A percentile compares a stretch with the other conserved stretches of the same genome.
phyloP scores from a whole-genome alignment of 1,140 invertebrate species.

The Thaumatotibia leucotreta region DNA sequence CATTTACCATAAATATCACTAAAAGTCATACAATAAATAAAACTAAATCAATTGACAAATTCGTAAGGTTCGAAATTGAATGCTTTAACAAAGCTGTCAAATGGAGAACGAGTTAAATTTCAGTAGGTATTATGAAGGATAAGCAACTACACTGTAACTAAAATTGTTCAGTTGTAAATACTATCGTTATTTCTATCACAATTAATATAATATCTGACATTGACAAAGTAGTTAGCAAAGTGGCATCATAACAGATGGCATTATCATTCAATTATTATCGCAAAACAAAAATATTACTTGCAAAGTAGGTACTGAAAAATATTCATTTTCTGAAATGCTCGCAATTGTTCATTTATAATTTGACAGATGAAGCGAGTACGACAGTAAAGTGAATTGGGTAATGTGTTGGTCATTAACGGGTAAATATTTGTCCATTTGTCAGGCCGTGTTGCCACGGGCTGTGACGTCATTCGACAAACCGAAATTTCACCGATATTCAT shows the following conservation, averaged over 20 bases:
- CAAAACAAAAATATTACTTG: neutral
- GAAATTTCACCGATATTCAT: neutral
- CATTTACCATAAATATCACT: no score
- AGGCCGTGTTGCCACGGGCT: slow-evolving; percentile 20
- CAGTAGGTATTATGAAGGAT: no score
- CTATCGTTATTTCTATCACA: no score
- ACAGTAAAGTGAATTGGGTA: slow-evolving; percentile 24
- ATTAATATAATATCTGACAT: no score
- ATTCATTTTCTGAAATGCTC: neutral
- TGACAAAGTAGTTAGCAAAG: no score
- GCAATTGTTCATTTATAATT: neutral
- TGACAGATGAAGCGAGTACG: slow-evolving; percentile 11
- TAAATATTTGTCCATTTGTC: slow-evolving; percentile 52
- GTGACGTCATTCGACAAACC: slow-evolving; percentile 1
- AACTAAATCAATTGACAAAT: no score
- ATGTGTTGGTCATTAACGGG: slow-evolving; percentile 40
- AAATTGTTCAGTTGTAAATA: no score
- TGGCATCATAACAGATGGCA: neutral
- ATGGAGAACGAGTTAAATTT: no score
- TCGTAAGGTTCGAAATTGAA: no score
- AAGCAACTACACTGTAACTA: no score
- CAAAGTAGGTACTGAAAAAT: neutral
- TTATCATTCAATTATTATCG: neutral
- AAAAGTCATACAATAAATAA: no score
- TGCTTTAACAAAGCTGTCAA: no score